Evolutionary conservation across 2,888 invertebrate genomes (phyloP).

Genomic region (Drosophila picticornis): DNA sequence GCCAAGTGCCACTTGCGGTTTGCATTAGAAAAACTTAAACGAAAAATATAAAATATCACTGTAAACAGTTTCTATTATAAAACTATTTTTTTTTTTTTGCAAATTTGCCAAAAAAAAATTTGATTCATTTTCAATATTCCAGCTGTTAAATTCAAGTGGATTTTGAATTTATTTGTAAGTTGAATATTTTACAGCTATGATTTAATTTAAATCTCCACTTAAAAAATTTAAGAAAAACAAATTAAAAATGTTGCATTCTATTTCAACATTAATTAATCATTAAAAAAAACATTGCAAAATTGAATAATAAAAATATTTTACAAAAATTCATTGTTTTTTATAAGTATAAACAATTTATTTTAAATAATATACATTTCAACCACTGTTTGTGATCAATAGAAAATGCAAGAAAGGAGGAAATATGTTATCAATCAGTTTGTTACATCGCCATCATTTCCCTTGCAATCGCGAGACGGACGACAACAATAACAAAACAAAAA

Average conservation of each 20-base stretch:
- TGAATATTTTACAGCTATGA: not conserved
- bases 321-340: not conserved
- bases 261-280: not conserved
- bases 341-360: not conserved
- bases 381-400: conserved; percentile 2
- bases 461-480: conserved; percentile 13
- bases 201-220: not conserved
- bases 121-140: not conserved
- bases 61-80: not conserved
- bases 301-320: not conserved
- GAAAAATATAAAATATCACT: not conserved
- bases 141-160: conserved; percentile 1
- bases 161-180: not conserved
- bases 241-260: not conserved
- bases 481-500: conserved; percentile 18
- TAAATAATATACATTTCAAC: not conserved
- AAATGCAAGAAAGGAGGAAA: not conserved
- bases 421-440: not conserved
- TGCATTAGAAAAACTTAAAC: not conserved
- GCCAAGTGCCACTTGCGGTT: conserved; percentile 58
- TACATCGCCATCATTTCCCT: not conserved
- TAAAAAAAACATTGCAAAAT: not conserved
- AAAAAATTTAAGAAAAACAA: not conserved
- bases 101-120: not conserved
- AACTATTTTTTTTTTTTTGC: not conserved